Evolutionary conservation across 2,888 invertebrate species (phyloP), one percentile per base, ranked within the genome.

Genomic region (Nomada fucata): DNA sequence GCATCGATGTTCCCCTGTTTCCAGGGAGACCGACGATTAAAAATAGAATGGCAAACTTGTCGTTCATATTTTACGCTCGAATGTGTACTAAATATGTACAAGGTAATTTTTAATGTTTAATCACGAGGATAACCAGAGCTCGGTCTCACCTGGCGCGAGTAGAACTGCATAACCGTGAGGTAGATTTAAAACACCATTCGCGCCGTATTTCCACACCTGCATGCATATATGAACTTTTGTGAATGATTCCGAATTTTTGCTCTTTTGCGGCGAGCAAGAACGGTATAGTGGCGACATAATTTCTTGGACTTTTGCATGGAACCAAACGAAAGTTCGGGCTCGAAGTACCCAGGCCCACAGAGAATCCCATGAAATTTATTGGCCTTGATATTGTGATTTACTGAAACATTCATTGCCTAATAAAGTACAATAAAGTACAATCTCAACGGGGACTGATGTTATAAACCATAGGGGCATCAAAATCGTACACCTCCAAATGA

Each of bases 281-380:
- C 29, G 47, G 20, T 42, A 50, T 1, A 44, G 20, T 0, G 15
- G 59, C 36, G 0, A 7, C 59, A 47, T 50, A 47, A 70, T 59
- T 70, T 60, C 70, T 70, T 7, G 59, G 20, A 29, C 47, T 15
- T 70, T 60, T n/a, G 47, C 29, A 2, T 5, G 59, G 18, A 60
- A 47, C 47, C 15, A n/a, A n/a, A n/a, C 15, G 4, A n/a, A 59
- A 60, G 47, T 70, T 70, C 15, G 20, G 4, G 10, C 26, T 44
- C 10, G 20, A n/a, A 29, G 59, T n/a, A 13, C 2, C 15, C n/a
- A 13, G 9, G 20, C n/a, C 50, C 7, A 52, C 1, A 0, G 29
- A 0, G 29, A 59, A n/a, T 47, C 47, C 20, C 44, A 26, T 10
- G 9, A 55, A 68, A 15, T 55, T 68, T 2, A 18, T 11, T 13